These are phyloP conservation scores for Luscinia megarhynchos DNA, from an alignment of 2,797 vertebrate species.

Conservation along the genomic window DNA sequence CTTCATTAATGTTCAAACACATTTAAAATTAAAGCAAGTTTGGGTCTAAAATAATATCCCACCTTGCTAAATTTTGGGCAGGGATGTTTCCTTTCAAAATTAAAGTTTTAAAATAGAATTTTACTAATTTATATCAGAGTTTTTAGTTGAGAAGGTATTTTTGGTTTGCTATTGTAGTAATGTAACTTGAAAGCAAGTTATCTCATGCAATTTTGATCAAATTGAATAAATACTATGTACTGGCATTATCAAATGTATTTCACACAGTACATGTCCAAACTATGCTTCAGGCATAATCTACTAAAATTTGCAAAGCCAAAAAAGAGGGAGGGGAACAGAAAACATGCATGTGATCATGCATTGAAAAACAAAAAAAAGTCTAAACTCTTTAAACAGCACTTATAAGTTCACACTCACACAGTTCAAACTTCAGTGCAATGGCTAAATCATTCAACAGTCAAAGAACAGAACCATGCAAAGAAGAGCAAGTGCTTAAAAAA, in stretches of 20 bases:
- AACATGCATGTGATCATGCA: constrained; percentile 77
- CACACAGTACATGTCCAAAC: constrained; percentile 39
- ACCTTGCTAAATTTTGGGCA: neutral
- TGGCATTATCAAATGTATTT: constrained; percentile 9
- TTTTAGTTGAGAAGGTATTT: constrained; percentile 39
- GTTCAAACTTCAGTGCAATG: constrained; percentile 79
- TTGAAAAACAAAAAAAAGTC: neutral
- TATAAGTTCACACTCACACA: constrained; percentile 72
- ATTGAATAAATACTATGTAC: neutral
- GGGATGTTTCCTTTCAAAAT: neutral
- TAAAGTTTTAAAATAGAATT: neutral
- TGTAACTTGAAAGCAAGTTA: constrained; percentile 58
- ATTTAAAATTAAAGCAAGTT: constrained; percentile 28
- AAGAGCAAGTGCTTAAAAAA: constrained; percentile 65
- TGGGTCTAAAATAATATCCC: neutral
- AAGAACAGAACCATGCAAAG: constrained; percentile 82
- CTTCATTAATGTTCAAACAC: neutral
- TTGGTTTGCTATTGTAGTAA: constrained; percentile 24
- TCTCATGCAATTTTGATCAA: constrained; percentile 59
- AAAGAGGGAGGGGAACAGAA: constrained; percentile 1
- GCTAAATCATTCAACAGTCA: constrained; percentile 72
- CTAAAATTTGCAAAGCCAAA: constrained; percentile 73
- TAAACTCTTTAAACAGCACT: constrained; percentile 55
- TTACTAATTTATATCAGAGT: neutral
- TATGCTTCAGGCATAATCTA: constrained; percentile 17